Conservation (phyloP, 2,888 invertebrate genomes). For the Meteorus cinctellus region DNA sequence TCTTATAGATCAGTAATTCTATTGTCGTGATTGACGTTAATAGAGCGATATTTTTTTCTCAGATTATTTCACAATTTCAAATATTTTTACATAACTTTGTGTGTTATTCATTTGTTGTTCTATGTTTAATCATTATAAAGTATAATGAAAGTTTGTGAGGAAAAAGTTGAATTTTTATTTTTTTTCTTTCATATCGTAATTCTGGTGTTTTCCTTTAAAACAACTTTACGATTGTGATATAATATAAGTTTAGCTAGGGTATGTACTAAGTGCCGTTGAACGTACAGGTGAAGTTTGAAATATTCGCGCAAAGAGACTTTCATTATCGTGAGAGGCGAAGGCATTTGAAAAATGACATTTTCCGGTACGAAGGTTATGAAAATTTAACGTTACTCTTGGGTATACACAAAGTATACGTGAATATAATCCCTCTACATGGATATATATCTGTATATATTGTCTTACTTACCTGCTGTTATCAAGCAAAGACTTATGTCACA, state of each 20-base stretch:
- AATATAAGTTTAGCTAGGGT: neutral
- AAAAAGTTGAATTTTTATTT: too few relatives aligned
- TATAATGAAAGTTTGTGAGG: too few relatives aligned
- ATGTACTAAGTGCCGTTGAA: neutral
- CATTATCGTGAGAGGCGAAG: constrained; percentile 59
- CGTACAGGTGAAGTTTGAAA: constrained; percentile 46
- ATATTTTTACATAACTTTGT: too few relatives aligned
- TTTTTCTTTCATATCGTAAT: too few relatives aligned
- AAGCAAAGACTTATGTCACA: constrained; percentile 8
- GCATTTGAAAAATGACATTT: constrained; percentile 59
- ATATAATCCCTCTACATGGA: too few relatives aligned
- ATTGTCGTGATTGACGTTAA: too few relatives aligned
- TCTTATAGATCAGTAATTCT: too few relatives aligned
- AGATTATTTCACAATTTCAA: too few relatives aligned
- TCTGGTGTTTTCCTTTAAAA: neutral
- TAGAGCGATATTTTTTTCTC: too few relatives aligned
- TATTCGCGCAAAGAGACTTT: constrained; percentile 58
- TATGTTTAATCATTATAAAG: too few relatives aligned
- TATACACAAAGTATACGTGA: constrained; percentile 4
- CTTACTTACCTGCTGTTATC: constrained; percentile 11
- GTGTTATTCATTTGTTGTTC: too few relatives aligned
- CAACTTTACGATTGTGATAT: neutral
- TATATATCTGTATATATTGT: neutral
- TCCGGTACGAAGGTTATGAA: constrained; percentile 60
- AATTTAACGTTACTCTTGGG: constrained; percentile 61